Conservation (phyloP, 2,888 invertebrate genomes). For the Agrotis exclamationis region DNA sequence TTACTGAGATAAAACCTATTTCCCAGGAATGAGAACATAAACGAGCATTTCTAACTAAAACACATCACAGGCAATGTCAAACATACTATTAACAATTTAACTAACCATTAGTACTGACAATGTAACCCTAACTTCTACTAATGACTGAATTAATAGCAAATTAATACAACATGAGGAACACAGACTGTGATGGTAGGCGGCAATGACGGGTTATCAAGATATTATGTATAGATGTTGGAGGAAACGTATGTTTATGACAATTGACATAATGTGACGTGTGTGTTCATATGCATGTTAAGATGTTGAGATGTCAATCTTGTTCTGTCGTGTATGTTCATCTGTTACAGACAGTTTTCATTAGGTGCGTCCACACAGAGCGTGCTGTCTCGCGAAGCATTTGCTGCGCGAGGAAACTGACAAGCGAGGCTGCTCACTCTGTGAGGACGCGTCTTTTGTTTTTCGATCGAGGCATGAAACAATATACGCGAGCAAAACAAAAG, state of each 20-base stretch:
- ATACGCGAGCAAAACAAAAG: too few relatives aligned
- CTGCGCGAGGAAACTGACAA: too few relatives aligned
- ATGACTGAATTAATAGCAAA: slow-evolving; percentile 36
- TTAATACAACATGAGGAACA: slow-evolving; percentile 33
- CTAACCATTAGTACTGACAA: slow-evolving; percentile 18
- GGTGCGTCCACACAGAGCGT: too few relatives aligned
- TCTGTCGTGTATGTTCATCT: neutral
- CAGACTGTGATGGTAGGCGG: neutral
- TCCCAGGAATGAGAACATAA: neutral
- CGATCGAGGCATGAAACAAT: too few relatives aligned
- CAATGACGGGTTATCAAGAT: slow-evolving; percentile 22
- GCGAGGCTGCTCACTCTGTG: too few relatives aligned
- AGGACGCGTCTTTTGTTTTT: too few relatives aligned
- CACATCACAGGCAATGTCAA: neutral
- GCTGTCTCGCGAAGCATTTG: too few relatives aligned
- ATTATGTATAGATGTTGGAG: neutral
- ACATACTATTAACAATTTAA: neutral
- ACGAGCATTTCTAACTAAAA: neutral
- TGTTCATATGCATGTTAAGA: neutral
- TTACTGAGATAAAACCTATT: too few relatives aligned
- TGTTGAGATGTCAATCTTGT: slow-evolving; percentile 6
- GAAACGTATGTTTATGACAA: slow-evolving; percentile 13
- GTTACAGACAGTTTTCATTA: too few relatives aligned
- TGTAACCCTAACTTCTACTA: slow-evolving; percentile 6
- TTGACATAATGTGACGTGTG: neutral